These are phyloP conservation scores for Lycophotia porphyrea DNA, from an alignment of 2,888 invertebrate genomes.

Conservation along the genomic window DNA sequence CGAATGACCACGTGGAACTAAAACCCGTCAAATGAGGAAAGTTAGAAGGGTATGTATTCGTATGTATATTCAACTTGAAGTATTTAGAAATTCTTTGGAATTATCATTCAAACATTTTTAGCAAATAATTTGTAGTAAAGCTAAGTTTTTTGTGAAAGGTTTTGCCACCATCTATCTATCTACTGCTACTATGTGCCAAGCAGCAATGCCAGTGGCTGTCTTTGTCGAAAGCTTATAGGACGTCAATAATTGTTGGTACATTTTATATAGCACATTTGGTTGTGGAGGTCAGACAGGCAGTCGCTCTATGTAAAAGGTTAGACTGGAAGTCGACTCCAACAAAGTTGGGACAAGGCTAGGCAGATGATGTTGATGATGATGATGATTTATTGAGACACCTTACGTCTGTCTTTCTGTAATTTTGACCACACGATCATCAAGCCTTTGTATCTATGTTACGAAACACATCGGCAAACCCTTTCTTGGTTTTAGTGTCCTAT, in stretches of 20 bases:
- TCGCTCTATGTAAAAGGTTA: not conserved
- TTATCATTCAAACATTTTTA: not conserved
- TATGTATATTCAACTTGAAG: not conserved
- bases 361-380: not conserved
- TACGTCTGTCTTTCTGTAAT: not conserved
- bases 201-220: not conserved
- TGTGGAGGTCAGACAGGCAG: not conserved
- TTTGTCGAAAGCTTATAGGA: not conserved
- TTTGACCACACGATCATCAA: not conserved
- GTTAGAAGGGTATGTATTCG: slow-evolving; percentile 8
- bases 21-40: slow-evolving; percentile 41
- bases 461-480: not conserved
- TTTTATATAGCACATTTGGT: not conserved
- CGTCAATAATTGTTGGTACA: not conserved
- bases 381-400: not conserved
- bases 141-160: not conserved
- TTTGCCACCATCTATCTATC: not conserved
- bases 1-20: slow-evolving; percentile 37
- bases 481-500: not conserved
- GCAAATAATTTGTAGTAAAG: not conserved
- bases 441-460: not conserved
- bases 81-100: slow-evolving; percentile 1
- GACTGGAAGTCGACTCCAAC: not conserved
- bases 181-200: too few relatives aligned
- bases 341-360: not conserved